These are phyloP conservation scores for Neogale vison DNA, from an alignment of 2,113 vertebrate species.

Conservation along the genomic window DNA sequence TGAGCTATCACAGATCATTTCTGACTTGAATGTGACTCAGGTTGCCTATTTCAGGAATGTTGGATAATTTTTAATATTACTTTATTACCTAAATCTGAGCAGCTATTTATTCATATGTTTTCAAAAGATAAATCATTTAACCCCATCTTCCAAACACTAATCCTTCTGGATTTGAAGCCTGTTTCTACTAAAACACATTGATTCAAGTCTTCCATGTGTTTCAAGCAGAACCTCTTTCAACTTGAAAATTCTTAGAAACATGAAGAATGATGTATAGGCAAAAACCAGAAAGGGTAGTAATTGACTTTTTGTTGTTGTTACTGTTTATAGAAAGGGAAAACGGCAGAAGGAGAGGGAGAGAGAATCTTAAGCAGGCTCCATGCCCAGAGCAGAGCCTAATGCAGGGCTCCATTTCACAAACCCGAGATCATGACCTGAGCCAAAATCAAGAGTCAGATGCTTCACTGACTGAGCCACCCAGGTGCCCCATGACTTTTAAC, in stretches of 20 bases:
- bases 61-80: background rate
- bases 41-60: background rate
- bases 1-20: background rate
- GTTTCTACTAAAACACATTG: background rate
- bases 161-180: background rate
- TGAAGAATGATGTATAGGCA: background rate
- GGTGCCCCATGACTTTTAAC: background rate
- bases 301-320: background rate
- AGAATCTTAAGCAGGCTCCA: background rate
- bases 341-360: background rate
- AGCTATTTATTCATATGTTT: background rate
- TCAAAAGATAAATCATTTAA: conserved; percentile 1
- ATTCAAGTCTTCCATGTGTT: background rate
- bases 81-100: conserved; percentile 21
- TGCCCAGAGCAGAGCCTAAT: background rate
- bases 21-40: background rate
- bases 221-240: background rate
- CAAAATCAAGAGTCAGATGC: background rate
- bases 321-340: background rate
- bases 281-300: background rate
- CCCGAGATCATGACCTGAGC: background rate
- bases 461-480: background rate
- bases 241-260: background rate
- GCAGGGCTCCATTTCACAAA: background rate
- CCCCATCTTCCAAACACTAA: background rate